Evolutionary conservation across 2,113 vertebrate genomes (phyloP).

Genomic region (Chrysochloris asiatica): DNA sequence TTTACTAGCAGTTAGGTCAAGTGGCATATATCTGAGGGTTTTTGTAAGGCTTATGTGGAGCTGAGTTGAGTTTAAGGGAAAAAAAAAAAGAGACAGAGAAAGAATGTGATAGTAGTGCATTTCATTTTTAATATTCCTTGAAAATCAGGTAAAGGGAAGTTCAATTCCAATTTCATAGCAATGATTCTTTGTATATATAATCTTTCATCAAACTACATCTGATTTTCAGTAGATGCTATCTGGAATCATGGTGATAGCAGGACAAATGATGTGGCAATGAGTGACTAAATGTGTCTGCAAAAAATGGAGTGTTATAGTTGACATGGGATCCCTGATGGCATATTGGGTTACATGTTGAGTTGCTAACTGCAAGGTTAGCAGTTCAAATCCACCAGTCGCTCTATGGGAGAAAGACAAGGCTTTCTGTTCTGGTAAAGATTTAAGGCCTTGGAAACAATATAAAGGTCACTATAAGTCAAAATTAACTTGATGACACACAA

Average conservation of each 20-base stretch:
- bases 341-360: too few relatives aligned
- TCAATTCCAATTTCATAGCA: slow-evolving; percentile 6
- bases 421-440: too few relatives aligned
- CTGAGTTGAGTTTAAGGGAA: slow-evolving; percentile 35
- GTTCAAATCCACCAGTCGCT: too few relatives aligned
- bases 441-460: too few relatives aligned
- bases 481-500: too few relatives aligned
- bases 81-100: too few relatives aligned
- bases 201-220: not conserved
- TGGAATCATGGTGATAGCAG: not conserved
- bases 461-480: too few relatives aligned
- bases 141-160: not conserved
- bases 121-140: not conserved
- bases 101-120: not conserved
- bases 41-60: not conserved
- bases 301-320: not conserved
- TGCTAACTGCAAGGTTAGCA: too few relatives aligned
- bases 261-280: not conserved
- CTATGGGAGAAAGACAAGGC: too few relatives aligned
- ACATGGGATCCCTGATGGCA: too few relatives aligned
- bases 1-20: slow-evolving; percentile 27
- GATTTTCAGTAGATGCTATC: not conserved
- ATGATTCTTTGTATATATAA: not conserved
- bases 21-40: not conserved
- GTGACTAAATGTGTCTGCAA: not conserved